Evolutionary conservation across 2,888 invertebrate species (phyloP).

Genomic region (Drosophila ochracea): DNA sequence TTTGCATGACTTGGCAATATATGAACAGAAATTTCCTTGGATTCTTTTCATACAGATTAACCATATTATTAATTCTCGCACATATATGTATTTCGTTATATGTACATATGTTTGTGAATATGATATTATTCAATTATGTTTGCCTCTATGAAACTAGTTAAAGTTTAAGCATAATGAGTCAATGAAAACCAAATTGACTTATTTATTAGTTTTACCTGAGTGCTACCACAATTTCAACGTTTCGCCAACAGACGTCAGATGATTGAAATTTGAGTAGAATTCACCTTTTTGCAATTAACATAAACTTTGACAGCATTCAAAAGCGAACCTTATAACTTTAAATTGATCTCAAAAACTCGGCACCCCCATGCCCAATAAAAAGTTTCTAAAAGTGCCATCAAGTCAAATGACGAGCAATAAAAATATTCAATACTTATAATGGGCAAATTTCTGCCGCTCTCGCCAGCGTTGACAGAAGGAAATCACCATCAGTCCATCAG

Average conservation of each 20-base stretch:
- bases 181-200: background rate
- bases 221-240: background rate
- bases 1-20: conserved; percentile 16
- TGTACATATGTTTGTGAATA: background rate
- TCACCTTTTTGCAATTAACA: background rate
- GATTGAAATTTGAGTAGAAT: background rate
- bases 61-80: conserved; percentile 9
- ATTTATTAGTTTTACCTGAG: background rate
- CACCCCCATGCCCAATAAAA: conserved; percentile 9
- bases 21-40: conserved; percentile 4
- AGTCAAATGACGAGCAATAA: conserved; percentile 36
- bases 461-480: background rate
- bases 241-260: background rate
- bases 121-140: background rate
- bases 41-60: conserved; percentile 12
- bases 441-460: conserved; percentile 11
- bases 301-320: background rate
- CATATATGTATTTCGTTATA: background rate
- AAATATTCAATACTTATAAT: conserved; percentile 42
- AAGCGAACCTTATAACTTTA: background rate
- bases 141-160: background rate
- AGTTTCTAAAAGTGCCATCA: conserved; percentile 27
- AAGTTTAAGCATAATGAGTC: background rate
- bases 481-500: conserved; percentile 26
- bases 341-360: conserved; percentile 2